Evolutionary conservation across 2,113 vertebrate genomes (phyloP).

Genomic region (Dromaius novaehollandiae): DNA sequence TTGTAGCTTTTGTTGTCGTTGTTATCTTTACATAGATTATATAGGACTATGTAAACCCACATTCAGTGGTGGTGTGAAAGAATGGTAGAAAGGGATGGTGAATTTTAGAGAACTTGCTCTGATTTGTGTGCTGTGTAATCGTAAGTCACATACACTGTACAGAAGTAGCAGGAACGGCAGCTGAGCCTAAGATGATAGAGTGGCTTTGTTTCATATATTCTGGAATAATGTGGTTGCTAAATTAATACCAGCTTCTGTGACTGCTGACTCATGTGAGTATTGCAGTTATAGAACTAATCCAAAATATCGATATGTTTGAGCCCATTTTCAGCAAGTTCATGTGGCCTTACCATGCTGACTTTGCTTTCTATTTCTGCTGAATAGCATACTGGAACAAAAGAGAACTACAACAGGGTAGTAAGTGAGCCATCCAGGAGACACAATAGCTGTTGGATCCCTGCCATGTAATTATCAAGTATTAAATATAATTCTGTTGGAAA

Average conservation of each 20-base stretch:
- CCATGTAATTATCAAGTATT: not conserved
- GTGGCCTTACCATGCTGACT: not conserved
- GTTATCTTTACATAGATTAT: not conserved
- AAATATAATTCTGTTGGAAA: not conserved
- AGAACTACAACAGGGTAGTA: not conserved
- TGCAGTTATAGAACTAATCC: not conserved
- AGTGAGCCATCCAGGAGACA: not conserved
- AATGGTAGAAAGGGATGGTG: not conserved
- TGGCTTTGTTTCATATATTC: not conserved
- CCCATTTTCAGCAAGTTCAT: not conserved
- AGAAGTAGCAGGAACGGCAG: not conserved
- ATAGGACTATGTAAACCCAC: not conserved
- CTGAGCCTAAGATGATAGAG: not conserved
- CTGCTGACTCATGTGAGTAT: not conserved
- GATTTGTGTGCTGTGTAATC: not conserved
- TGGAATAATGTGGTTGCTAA: not conserved
- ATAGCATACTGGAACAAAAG: not conserved
- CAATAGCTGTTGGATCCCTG: not conserved
- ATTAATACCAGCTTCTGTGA: not conserved
- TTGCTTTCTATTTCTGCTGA: not conserved
- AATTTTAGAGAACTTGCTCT: not conserved
- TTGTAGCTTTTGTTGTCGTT: not conserved
- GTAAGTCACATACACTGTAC: not conserved
- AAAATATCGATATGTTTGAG: not conserved
- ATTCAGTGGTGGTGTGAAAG: fast-evolving